A percentile compares a stretch with the other conserved stretches of the same genome.
phyloP scores from a whole-genome alignment of 2,113 vertebrate genomes.

The Glaucidium brasilianum region DNA sequence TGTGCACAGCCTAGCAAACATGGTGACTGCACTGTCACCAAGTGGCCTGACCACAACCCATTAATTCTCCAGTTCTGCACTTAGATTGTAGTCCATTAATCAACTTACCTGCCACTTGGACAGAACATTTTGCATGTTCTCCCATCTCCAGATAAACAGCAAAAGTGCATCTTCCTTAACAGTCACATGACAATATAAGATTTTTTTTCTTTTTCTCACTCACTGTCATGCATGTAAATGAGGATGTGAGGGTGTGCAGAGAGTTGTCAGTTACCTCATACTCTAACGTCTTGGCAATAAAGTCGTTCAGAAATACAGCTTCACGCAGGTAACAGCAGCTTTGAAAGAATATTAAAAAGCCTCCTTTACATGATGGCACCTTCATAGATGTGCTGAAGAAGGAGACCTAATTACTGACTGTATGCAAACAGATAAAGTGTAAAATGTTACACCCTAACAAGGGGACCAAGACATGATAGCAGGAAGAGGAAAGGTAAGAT shows the following conservation, averaged over 20 bases:
- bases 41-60: background rate
- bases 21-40: fast-evolving
- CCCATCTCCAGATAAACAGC: background rate
- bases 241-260: background rate
- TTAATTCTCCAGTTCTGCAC: background rate
- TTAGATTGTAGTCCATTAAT: background rate
- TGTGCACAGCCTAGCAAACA: fast-evolving
- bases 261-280: background rate
- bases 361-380: background rate
- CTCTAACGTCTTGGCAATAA: background rate
- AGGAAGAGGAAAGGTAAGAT: background rate
- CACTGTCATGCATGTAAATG: background rate
- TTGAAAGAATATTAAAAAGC: background rate
- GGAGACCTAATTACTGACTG: background rate
- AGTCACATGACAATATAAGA: background rate
- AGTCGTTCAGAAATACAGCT: background rate
- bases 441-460: background rate
- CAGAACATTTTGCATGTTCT: background rate
- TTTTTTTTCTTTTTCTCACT: background rate
- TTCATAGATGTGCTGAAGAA: background rate
- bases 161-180: background rate
- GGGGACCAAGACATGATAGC: background rate
- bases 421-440: background rate
- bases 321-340: background rate
- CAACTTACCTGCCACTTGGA: background rate